These are phyloP conservation scores for Irena cyanogastra DNA, from an alignment of 2,113 vertebrate genomes.

Conservation along the genomic window DNA sequence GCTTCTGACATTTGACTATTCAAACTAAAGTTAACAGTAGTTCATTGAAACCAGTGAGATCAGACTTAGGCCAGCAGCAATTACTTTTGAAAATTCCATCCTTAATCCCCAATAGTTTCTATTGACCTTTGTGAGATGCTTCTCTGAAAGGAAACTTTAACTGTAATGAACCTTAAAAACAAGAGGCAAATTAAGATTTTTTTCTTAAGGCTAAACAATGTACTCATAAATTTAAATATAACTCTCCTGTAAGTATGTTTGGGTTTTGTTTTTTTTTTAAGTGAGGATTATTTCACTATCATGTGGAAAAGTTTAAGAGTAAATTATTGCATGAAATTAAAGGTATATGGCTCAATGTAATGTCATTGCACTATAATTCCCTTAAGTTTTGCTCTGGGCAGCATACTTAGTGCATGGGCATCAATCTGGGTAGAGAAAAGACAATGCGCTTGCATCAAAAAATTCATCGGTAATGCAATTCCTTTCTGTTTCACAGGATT, in stretches of 20 bases:
- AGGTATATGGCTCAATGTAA: neutral
- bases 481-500: neutral
- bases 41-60: neutral
- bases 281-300: neutral
- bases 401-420: neutral
- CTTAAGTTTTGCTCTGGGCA: neutral
- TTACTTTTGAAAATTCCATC: neutral
- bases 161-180: neutral
- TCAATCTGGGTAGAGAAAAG: neutral
- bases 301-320: neutral
- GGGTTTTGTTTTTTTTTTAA: neutral
- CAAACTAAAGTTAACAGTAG: neutral
- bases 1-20: neutral
- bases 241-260: neutral
- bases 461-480: slow-evolving; percentile 7
- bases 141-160: neutral
- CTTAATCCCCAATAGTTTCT: slow-evolving; percentile 3
- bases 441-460: neutral
- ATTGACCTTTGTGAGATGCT: neutral
- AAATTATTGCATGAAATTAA: neutral
- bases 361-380: neutral
- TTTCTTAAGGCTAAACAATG: neutral
- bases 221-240: neutral
- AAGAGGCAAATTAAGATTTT: neutral
- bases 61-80: neutral